Base-by-base conservation (phyloP, 2,113 vertebrate species). In the Canis aureus region DNA sequence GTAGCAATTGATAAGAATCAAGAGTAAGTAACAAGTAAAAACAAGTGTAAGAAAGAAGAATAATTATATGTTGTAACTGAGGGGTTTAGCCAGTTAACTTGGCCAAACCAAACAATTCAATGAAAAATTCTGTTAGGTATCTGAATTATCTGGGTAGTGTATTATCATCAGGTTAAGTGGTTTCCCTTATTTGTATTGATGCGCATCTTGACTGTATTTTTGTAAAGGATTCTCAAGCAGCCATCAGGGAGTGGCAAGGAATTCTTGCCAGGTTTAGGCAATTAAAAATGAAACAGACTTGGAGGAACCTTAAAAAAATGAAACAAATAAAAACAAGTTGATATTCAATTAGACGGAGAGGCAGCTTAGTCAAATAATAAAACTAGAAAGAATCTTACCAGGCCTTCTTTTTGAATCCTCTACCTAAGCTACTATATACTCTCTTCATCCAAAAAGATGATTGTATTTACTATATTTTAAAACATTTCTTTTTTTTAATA, bases 341-440 rank as follows among this genome's bases (percentile, higher is more conserved):
- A 95, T 10, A 13, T 43, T 92, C 29, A 94, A 2, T 96, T 97
- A 23, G 9, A 2, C 91, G 29, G 66, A 67, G 29, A 96, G 20
- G n/a, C n/a, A 9, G 5, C 91, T 97, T 79, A 82, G 16, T 95
- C 55, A 73, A 94, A 94, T 95, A 82, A 64, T 83, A 91, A 92
- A 95, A 79, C 71, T 67, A 67, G 67, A 74, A 92, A 81, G 43
- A 83, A 32, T 53, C n/a, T 87, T 89, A 76, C 80, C 81, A 62
- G 6, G 35, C 19, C 43, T 84, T 86, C 66, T 79, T 8, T 60
- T 89, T 95, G 62, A 15, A 76, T 84, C 22, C n/a, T 95, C 17
- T 93, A 38, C 4, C 57, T 91, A 95, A 20, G 53, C 17, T 71
- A 53, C n/a, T 91, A 1, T 55, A 53, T 1, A 73, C 38, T 49